Conservation (phyloP, 2,888 invertebrate species). For the Megaustenia siamemsis region DNA sequence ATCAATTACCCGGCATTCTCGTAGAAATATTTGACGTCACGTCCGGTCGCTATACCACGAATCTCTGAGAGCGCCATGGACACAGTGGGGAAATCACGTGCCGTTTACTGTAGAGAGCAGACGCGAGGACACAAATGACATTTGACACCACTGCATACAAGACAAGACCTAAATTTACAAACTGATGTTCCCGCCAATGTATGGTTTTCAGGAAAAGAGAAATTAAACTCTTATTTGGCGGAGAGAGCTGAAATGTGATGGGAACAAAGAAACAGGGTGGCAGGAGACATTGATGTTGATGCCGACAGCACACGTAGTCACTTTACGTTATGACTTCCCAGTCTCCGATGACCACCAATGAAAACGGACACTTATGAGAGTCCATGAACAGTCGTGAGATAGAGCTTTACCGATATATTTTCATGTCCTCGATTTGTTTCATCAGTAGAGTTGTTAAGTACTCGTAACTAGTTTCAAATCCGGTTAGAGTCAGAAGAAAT, state of each 20-base stretch:
- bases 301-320: slow-evolving; percentile 23
- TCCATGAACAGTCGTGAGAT: background rate
- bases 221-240: slow-evolving; percentile 25
- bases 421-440: background rate
- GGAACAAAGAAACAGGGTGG: slow-evolving; percentile 14
- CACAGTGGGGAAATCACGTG: slow-evolving; percentile 50
- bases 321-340: slow-evolving; percentile 29
- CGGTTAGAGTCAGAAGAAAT: too few relatives aligned
- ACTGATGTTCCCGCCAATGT: background rate
- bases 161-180: slow-evolving; percentile 40
- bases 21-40: slow-evolving; percentile 54
- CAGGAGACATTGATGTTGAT: slow-evolving; percentile 4
- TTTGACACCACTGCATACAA: slow-evolving; percentile 42
- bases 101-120: slow-evolving; percentile 40
- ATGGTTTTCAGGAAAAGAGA: slow-evolving; percentile 21
- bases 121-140: slow-evolving; percentile 39
- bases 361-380: slow-evolving; percentile 7
- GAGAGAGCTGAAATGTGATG: slow-evolving; percentile 19
- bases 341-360: slow-evolving; percentile 24
- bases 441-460: background rate
- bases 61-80: slow-evolving; percentile 33
- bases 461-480: too few relatives aligned
- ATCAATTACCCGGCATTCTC: slow-evolving; percentile 51
- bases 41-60: slow-evolving; percentile 38
- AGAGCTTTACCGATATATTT: background rate